phyloP scores from a whole-genome alignment of 2,113 vertebrate species.

The Cariama cristata region DNA sequence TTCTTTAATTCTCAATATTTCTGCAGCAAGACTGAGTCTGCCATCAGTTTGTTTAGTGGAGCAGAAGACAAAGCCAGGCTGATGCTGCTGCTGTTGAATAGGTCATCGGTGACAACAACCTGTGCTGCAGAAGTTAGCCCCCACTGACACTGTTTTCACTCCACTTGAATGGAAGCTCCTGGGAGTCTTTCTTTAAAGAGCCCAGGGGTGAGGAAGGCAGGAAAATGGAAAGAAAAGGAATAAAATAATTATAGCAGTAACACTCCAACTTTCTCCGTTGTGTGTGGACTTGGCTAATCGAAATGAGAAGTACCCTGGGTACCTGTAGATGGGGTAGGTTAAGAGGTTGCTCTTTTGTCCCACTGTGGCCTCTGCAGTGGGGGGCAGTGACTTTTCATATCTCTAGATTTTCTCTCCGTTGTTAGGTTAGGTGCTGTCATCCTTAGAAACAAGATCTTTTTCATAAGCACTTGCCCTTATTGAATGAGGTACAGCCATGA shows the following conservation, averaged over 20 bases:
- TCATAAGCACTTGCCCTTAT: neutral
- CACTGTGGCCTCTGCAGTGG: neutral
- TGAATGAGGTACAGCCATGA: neutral
- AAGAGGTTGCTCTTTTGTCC: neutral
- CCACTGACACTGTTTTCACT: conserved; percentile 64
- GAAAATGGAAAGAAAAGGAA: conserved; percentile 27
- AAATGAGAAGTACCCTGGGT: neutral
- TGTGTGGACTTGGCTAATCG: neutral
- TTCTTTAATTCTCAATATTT: conserved; percentile 55
- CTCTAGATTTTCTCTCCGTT: neutral
- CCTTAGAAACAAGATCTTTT: neutral
- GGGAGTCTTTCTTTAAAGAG: conserved; percentile 59
- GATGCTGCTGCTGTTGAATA: conserved; percentile 57
- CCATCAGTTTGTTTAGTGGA: conserved; percentile 37
- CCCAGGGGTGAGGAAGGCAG: conserved; percentile 40
- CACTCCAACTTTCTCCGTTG: neutral
- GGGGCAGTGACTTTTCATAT: neutral
- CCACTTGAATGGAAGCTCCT: conserved; percentile 55
- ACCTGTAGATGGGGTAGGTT: neutral
- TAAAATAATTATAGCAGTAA: conserved; percentile 25
- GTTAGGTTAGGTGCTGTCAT: neutral
- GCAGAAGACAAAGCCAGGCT: conserved; percentile 66
- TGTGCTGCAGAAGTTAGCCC: conserved; percentile 47
- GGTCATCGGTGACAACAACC: conserved; percentile 59
- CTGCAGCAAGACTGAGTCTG: conserved; percentile 17